Conservation (phyloP, 2,113 vertebrate species). For the Clarias macrocephalus region DNA sequence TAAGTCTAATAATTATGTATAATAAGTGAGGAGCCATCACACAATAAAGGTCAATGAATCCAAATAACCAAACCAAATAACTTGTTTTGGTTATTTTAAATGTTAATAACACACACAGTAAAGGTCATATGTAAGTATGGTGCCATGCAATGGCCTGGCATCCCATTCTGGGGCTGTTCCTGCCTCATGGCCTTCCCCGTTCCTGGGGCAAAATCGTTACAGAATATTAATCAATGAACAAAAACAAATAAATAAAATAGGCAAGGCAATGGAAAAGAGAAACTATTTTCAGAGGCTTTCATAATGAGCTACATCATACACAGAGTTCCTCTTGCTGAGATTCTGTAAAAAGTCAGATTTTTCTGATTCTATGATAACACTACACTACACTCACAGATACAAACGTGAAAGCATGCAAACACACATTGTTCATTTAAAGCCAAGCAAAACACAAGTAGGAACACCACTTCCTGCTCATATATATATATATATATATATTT, state of each 20-base stretch:
- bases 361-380: neutral
- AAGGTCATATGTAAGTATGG: too few relatives aligned
- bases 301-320: neutral
- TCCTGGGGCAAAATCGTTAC: neutral
- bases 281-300: neutral
- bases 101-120: neutral
- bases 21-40: neutral
- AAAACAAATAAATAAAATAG: neutral
- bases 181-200: neutral
- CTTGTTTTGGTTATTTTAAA: neutral
- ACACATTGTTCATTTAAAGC: conserved; percentile 10
- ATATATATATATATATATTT: too few relatives aligned
- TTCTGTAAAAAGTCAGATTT: neutral
- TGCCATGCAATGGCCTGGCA: neutral
- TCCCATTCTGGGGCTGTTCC: neutral
- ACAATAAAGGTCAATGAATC: neutral
- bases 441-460: conserved; percentile 23
- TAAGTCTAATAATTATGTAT: neutral
- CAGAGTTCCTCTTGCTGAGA: neutral
- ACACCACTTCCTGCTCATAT: neutral
- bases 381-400: neutral
- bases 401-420: neutral
- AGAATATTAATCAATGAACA: neutral
- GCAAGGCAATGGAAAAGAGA: neutral
- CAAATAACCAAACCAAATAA: neutral